Percentiles rank a stretch among this genome's conserved stretches.
Evolutionary conservation across 2,888 invertebrate genomes (phyloP).

Genomic region (Pteria penguin): DNA sequence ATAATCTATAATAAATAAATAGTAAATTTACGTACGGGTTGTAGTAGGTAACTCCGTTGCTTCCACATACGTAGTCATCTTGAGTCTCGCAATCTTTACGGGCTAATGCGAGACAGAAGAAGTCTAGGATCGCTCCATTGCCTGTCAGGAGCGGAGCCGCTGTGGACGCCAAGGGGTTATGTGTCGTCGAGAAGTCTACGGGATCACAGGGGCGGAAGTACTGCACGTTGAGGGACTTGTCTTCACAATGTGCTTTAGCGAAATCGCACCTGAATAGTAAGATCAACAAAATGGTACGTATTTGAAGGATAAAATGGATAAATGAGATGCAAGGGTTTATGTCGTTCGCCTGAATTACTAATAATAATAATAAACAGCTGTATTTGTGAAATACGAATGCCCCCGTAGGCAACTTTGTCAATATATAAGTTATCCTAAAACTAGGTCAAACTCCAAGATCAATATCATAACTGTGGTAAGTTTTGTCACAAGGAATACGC

Average conservation of each 20-base stretch:
- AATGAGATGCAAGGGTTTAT: too few species aligned
- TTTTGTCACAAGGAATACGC: too few species aligned
- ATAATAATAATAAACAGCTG: too few species aligned
- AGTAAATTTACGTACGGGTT: conserved; percentile 56
- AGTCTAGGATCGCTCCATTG: conserved; percentile 54
- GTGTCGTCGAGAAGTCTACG: conserved; percentile 8
- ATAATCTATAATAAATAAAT: too few species aligned
- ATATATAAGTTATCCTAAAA: too few species aligned
- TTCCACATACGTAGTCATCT: conserved; percentile 45
- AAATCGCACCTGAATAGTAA: conserved; percentile 56
- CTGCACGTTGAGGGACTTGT: conserved; percentile 39
- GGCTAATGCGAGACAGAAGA: conserved; percentile 54
- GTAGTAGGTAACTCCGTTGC: conserved; percentile 46
- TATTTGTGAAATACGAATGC: too few species aligned
- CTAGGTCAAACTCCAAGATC: too few species aligned
- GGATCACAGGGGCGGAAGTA: conserved; percentile 44
- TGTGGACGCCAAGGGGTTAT: not conserved
- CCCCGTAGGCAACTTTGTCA: too few species aligned
- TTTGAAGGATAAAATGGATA: too few species aligned
- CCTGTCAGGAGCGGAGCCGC: conserved; percentile 25
- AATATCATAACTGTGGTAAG: too few species aligned
- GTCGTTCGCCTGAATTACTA: too few species aligned
- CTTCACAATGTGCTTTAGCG: conserved; percentile 50
- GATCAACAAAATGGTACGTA: too few species aligned
- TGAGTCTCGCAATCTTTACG: conserved; percentile 46